A percentile compares a stretch with the other conserved stretches of the same genome.
Conservation (phyloP, 1,140 invertebrate species). For the Panonychus citri region DNA sequence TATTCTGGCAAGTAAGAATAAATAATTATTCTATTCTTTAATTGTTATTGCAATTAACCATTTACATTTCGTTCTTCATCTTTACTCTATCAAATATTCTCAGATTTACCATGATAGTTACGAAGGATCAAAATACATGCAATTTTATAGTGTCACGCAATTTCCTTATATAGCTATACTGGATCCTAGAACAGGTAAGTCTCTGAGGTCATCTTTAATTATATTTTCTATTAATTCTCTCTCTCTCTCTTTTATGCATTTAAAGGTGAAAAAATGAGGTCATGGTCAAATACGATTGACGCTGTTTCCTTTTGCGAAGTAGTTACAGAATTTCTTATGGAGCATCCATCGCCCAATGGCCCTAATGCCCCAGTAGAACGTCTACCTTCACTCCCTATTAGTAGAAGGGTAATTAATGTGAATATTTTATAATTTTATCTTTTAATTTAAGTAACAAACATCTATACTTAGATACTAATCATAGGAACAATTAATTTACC, state of each 20-base stretch:
- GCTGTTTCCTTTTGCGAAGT: slow-evolving; percentile 27
- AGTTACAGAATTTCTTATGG: slow-evolving; percentile 20
- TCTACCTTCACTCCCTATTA: neutral
- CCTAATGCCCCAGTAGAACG: neutral
- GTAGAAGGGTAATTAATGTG: neutral
- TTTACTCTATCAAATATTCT: slow-evolving; percentile 5
- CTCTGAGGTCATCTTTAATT: slow-evolving; percentile 6
- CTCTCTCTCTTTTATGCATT: slow-evolving; percentile 2
- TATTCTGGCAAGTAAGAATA: slow-evolving; percentile 50
- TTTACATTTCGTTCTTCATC: neutral
- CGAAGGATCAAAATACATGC: slow-evolving; percentile 40
- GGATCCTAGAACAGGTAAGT: slow-evolving; percentile 44
- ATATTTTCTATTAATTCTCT: neutral
- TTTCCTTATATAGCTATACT: slow-evolving; percentile 47
- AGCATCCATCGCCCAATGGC: slow-evolving; percentile 19
- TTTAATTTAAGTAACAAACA: no score
- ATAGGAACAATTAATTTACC: no score
- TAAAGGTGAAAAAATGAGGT: slow-evolving; percentile 30
- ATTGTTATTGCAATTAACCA: slow-evolving; percentile 4
- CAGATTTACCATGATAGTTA: slow-evolving; percentile 40
- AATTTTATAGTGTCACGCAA: slow-evolving; percentile 40
- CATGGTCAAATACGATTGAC: slow-evolving; percentile 29
- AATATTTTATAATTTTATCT: no score
- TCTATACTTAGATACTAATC: no score
- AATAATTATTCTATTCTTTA: no score